Percentiles rank a stretch among this genome's conserved stretches.
Conservation (phyloP, 37 sponge, comb jelly and placozoan genomes). For the Beroe ovata region DNA sequence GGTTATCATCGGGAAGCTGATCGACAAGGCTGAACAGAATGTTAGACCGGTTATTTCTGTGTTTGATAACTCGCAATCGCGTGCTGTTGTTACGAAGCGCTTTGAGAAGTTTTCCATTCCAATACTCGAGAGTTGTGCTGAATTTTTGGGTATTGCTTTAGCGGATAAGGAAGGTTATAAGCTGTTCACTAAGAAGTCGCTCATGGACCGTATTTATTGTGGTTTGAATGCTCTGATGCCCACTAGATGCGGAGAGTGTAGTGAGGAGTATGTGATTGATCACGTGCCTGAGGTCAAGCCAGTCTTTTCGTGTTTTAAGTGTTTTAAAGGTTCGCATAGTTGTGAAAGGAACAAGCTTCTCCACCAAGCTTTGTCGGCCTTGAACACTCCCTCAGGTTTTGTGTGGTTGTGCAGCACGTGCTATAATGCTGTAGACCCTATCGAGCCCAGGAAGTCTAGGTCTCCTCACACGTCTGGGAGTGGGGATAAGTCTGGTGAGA, state of each 20-base stretch:
- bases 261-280: not conserved
- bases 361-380: conserved; percentile 1
- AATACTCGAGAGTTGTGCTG: conserved; percentile 12
- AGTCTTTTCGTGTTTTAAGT: conserved; percentile 3
- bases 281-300: not conserved
- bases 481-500: conserved; percentile 7
- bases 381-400: too few species aligned
- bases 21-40: conserved; percentile 1
- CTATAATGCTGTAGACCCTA: not conserved
- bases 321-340: conserved; percentile 11
- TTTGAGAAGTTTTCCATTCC: not conserved
- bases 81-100: not conserved
- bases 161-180: not conserved
- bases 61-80: conserved; percentile 5
- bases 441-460: conserved; percentile 1
- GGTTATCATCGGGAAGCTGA: conserved; percentile 6
- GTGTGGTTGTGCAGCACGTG: conserved; percentile 1
- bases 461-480: conserved; percentile 1
- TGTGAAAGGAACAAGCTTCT: not conserved
- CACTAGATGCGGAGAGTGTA: not conserved
- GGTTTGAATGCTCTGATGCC: conserved; percentile 12
- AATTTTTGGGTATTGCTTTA: too few species aligned
- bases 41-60: conserved; percentile 11
- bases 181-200: conserved; percentile 1
- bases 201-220: conserved; percentile 11